Conservation (phyloP, 2,113 vertebrate species). For the Meles meles region DNA sequence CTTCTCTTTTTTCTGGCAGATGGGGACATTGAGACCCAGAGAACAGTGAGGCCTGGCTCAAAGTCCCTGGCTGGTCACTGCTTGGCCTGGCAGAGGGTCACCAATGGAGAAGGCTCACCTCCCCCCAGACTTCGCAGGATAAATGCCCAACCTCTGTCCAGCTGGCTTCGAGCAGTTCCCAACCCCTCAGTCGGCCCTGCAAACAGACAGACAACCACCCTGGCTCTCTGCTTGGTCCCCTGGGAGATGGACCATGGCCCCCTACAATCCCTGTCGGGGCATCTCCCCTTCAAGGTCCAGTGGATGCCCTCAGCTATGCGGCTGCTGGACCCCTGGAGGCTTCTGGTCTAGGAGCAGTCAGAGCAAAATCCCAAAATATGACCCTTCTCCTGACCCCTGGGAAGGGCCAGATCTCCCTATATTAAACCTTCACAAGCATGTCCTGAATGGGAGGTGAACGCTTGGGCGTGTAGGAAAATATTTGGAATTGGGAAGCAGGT, state of each 20-base stretch:
- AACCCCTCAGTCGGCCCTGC: not conserved
- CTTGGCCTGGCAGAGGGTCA: not conserved
- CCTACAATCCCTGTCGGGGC: not conserved
- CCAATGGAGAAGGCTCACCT: not conserved
- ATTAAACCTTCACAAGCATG: fast-evolving
- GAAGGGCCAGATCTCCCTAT: not conserved
- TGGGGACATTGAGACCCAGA: not conserved
- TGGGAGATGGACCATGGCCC: not conserved
- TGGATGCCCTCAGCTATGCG: fast-evolving
- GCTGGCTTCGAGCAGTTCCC: not conserved
- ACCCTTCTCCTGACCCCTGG: too few species aligned
- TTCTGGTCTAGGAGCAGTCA: not conserved
- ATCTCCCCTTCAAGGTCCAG: not conserved
- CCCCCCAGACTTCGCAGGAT: not conserved
- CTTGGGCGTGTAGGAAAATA: fast-evolving
- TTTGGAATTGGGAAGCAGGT: too few species aligned
- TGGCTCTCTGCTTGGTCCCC: not conserved
- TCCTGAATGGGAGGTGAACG: not conserved
- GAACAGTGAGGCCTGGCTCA: not conserved
- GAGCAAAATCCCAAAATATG: not conserved
- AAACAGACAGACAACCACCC: not conserved
- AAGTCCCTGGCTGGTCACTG: not conserved
- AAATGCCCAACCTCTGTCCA: not conserved
- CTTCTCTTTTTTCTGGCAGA: not conserved
- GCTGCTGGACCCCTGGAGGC: not conserved